These are phyloP conservation scores for Lordiphosa collinella DNA, from an alignment of 1,140 invertebrate species.

Conservation along the genomic window DNA sequence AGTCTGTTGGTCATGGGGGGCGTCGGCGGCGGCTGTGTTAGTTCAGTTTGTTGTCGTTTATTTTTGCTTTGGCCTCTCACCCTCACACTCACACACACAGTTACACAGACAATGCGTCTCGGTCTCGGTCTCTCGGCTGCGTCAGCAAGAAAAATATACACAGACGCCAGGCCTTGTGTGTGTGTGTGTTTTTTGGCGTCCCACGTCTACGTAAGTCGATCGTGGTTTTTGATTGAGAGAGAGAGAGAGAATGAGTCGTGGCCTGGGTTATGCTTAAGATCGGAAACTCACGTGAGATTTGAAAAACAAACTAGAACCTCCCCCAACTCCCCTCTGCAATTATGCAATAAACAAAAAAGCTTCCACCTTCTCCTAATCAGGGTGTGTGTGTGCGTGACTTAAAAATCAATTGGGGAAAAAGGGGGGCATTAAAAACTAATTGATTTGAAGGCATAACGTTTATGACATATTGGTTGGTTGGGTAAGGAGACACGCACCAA, in stretches of 20 bases:
- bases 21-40: neutral
- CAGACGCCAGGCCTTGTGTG: constrained; percentile 5
- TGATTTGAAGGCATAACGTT: constrained; percentile 6
- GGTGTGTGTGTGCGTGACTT: constrained; percentile 38
- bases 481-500: neutral
- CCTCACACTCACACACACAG: constrained; percentile 2
- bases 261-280: neutral
- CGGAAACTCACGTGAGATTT: constrained; percentile 4
- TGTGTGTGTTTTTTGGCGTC: neutral
- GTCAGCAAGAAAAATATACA: constrained; percentile 63
- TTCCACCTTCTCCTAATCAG: neutral
- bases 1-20: neutral
- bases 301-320: too few relatives aligned
- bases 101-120: neutral
- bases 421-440: too few relatives aligned
- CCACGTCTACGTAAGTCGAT: constrained; percentile 1
- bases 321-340: constrained; percentile 6
- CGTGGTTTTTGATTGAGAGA: constrained; percentile 19
- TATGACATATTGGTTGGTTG: neutral
- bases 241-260: neutral
- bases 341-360: constrained; percentile 38
- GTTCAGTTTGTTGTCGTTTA: constrained; percentile 38
- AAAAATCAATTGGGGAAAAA: constrained; percentile 65
- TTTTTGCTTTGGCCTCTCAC: constrained; percentile 40
- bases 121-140: constrained; percentile 27